Conservation (phyloP, 2,797 vertebrate species). For the Poliocrania exsul region DNA sequence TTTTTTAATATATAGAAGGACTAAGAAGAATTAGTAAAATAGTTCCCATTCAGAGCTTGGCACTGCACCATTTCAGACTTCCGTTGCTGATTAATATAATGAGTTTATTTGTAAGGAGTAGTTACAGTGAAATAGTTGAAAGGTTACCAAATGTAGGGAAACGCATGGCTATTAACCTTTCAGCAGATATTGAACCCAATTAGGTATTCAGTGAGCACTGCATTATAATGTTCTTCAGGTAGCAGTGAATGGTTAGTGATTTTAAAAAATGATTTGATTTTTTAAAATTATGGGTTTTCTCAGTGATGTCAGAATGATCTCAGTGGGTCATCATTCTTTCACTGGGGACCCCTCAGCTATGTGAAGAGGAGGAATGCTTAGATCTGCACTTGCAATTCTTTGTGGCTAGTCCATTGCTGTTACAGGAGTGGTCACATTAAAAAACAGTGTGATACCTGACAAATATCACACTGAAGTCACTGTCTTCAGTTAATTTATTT, state of each 20-base stretch:
- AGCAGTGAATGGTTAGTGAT: background rate
- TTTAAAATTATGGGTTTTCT: background rate
- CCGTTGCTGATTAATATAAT: fast-evolving
- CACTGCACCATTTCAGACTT: background rate
- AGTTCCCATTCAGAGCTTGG: background rate
- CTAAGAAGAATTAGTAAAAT: background rate
- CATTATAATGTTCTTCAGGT: background rate
- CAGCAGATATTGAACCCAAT: background rate
- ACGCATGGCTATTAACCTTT: background rate
- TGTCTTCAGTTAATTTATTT: background rate
- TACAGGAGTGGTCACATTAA: fast-evolving
- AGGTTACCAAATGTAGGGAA: background rate
- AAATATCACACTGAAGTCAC: background rate
- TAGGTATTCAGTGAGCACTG: background rate
- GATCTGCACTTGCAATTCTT: background rate
- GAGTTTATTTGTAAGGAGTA: background rate
- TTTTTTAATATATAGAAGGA: background rate
- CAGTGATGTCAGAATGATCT: background rate
- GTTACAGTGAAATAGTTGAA: background rate
- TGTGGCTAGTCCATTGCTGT: background rate
- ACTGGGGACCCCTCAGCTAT: background rate
- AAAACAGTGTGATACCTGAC: background rate
- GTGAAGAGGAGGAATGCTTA: background rate
- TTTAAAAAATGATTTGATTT: background rate
- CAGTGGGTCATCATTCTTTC: background rate